Evolutionary conservation across 2,888 invertebrate species (phyloP).

Genomic region (Anticlea derivata): DNA sequence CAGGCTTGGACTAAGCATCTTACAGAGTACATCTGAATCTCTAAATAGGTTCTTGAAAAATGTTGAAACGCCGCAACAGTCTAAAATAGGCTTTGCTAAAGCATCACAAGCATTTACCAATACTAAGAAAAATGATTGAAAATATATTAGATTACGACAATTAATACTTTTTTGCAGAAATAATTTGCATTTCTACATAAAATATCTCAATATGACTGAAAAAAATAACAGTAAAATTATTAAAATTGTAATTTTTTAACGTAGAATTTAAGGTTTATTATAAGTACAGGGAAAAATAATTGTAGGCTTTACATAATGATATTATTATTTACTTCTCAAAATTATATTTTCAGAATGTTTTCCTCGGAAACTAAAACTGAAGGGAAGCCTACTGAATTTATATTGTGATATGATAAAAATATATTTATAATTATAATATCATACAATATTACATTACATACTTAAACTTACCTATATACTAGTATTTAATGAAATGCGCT

Average conservation of each 20-base stretch:
- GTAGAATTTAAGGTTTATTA: conserved; percentile 17
- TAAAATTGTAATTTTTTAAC: not conserved
- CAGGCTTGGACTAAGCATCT: conserved; percentile 86
- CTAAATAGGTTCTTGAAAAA: conserved; percentile 86
- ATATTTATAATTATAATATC: not conserved
- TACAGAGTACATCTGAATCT: conserved; percentile 87
- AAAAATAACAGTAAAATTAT: not conserved
- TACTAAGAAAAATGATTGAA: conserved; percentile 12
- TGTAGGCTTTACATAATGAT: not conserved
- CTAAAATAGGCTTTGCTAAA: conserved; percentile 38
- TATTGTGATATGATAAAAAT: conserved; percentile 55
- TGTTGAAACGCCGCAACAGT: conserved; percentile 69
- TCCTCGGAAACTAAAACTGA: conserved; percentile 67
- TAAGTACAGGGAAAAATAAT: conserved; percentile 37
- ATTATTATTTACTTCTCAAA: conserved; percentile 7
- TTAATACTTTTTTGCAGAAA: conserved; percentile 11
- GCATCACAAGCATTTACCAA: conserved; percentile 46
- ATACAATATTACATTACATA: too few relatives aligned
- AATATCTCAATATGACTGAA: conserved; percentile 24
- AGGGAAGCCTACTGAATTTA: conserved; percentile 80
- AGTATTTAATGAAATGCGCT: too few relatives aligned
- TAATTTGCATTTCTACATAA: conserved; percentile 15
- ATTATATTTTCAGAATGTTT: conserved; percentile 79
- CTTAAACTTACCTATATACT: too few relatives aligned
- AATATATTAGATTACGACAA: not conserved